Evolutionary conservation across 2,113 vertebrate species (phyloP).

Genomic region (Psammodynastes pulverulentus): DNA sequence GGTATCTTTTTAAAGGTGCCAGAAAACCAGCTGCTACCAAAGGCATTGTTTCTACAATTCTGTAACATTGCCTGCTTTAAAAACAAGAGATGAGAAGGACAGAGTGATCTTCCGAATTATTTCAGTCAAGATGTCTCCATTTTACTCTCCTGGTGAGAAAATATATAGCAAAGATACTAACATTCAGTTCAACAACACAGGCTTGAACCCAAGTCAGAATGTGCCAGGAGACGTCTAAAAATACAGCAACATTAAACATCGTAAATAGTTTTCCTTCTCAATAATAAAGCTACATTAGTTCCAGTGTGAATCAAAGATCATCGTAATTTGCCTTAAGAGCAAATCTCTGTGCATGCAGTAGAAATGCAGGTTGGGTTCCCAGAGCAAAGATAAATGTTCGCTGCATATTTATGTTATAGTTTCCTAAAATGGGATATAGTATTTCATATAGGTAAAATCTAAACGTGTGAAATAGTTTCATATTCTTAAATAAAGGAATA

Average conservation of each 20-base stretch:
- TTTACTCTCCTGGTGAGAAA: conserved; percentile 25
- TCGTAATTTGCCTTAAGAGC: not conserved
- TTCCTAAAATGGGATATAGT: not conserved
- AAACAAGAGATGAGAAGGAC: conserved; percentile 11
- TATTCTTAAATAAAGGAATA: not conserved
- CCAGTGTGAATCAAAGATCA: conserved; percentile 13
- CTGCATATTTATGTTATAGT: not conserved
- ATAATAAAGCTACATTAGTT: conserved; percentile 10
- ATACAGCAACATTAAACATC: conserved; percentile 12
- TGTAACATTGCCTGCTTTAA: conserved; percentile 48
- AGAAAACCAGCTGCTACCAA: conserved; percentile 71
- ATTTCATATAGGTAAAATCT: not conserved
- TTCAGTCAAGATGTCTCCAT: conserved; percentile 30
- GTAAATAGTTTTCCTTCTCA: conserved; percentile 18
- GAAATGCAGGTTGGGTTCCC: not conserved
- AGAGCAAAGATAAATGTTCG: not conserved
- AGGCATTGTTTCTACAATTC: conserved; percentile 61
- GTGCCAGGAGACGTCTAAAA: not conserved
- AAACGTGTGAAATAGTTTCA: conserved; percentile 13
- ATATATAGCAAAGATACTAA: not conserved
- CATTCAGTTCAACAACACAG: not conserved
- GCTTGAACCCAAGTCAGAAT: conserved; percentile 3
- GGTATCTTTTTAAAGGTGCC: conserved; percentile 87
- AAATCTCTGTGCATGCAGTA: not conserved
- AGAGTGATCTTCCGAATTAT: conserved; percentile 40